Evolutionary conservation across 2,888 invertebrate genomes (phyloP).

Genomic region (Dromius quadrimaculatus): DNA sequence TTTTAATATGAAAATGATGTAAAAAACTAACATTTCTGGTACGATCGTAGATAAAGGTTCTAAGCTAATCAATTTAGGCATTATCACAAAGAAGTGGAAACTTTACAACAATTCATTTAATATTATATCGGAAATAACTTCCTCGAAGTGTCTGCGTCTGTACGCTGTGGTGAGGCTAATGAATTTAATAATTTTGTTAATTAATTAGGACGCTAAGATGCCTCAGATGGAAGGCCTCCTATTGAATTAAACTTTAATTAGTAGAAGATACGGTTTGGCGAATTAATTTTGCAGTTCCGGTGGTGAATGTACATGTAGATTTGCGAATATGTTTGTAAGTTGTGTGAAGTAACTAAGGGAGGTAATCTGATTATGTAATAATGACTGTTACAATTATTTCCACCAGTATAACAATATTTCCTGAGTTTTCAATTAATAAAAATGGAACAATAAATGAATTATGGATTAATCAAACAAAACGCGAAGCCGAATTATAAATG

Average conservation of each 20-base stretch:
- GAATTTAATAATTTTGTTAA: constrained; percentile 37
- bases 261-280: constrained; percentile 21
- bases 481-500: constrained; percentile 16
- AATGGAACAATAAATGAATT: constrained; percentile 19
- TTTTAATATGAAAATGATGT: no score
- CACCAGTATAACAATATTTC: constrained; percentile 20
- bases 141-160: constrained; percentile 7
- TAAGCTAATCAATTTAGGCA: no score
- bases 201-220: constrained; percentile 10
- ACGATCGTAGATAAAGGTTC: no score
- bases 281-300: constrained; percentile 31
- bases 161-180: constrained; percentile 40
- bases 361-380: constrained; percentile 8
- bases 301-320: not conserved
- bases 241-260: constrained; percentile 26
- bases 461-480: constrained; percentile 17
- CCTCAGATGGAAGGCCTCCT: not conserved
- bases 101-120: constrained; percentile 28
- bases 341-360: constrained; percentile 9
- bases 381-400: no score
- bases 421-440: constrained; percentile 8
- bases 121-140: constrained; percentile 32
- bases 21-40: no score
- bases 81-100: no score
- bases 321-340: not conserved